Base-by-base conservation (phyloP, 2,113 vertebrate genomes). In the Anhinga anhinga region DNA sequence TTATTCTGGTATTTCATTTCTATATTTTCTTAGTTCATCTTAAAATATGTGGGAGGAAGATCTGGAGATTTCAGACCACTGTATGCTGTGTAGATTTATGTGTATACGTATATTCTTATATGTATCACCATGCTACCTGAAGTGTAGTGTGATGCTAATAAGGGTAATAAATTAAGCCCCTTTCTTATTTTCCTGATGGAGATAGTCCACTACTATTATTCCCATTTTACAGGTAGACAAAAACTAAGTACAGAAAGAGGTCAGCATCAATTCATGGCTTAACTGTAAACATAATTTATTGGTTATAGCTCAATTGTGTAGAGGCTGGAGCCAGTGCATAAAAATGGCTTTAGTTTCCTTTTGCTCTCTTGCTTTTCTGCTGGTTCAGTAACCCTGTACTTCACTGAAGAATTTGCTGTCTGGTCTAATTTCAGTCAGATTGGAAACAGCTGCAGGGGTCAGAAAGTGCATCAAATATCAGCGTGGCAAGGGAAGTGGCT, bases 381-480 rank as follows among this genome's bases (percentile, higher is more conserved):
- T 93, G 65, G 56, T 91, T 94, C 73, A 72, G 72, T 94, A 95
- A 91, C 83, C 66, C 30, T 72, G 44, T 88, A 82, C 73, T 89
- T 93, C 53, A 79, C 71, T 87, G 83, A 96, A 91, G 83, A 92
- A 87, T 91, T 86, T 86, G 61, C 88, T 95, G 73, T 88, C 63
- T 96, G 77, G 15, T 92, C 77, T 88, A 77, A 91, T 95, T 94
- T 91, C 58, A 76, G 66, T 79, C 81, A 89, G 86, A 92, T 72
- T 91, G 86, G 77, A 95, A 95, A 72, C 88, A 96, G 84, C 94
- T 89, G 77, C 30, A 89, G 67, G 66, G 86, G 80, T 93, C 86
- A 91, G 65, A 79, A 95, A 85, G 78, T 80, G 22, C 70, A 77
- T 92, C 40, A 61, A 72, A 32, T 69, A 90, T 82, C 70, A 82